Evolutionary conservation across 1,140 invertebrate species (phyloP), one percentile per base, ranked within the genome.

Genomic region (Drosophila yakuba): DNA sequence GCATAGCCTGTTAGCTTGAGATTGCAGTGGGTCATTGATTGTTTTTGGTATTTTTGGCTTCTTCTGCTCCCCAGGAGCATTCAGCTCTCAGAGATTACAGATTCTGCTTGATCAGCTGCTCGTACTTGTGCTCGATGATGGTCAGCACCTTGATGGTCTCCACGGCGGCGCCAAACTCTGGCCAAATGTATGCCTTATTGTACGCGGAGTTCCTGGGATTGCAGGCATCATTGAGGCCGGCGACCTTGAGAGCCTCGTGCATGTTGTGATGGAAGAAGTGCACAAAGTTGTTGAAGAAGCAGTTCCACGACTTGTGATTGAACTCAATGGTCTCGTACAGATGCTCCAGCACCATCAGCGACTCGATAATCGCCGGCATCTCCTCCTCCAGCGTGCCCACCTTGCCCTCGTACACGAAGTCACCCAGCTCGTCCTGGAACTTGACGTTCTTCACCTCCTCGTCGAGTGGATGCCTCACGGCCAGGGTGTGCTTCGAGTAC

Each of bases 81-180:
- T 2, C 5, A 3, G 2, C n/a, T 17, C 17, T 17, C 17, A 17
- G 0, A 17, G 17, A 17, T 17, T 17, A 17, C 17, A 17, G 17
- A 17, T 17, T 17, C 2, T 4, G 47, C 1, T 35, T 11, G 20
- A 60, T 35, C 44, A 80, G 63, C 2, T 20, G 2, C 0, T 17
- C 11, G 41, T 88, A 85, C 15, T 56, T 67, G 6, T 38, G 7
- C 52, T 60, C 28, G 0, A 78, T 8, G 0, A 85, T 38, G 3
- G 51, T 11, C 4, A 85, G 58, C 41, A 88, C 14, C 10, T 56
- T 45, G 7, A 75, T 47, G 12, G 50, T 43, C 48, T 85, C 83
- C 12, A 47, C 15, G 36, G 45, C 38, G 1, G 62, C n/a, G 14
- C 14, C 57, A 15, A 56, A 78, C 4, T 25, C 7, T 10, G 55